Percentiles rank a stretch among this genome's conserved stretches.
phyloP scores from a whole-genome alignment of 2,113 vertebrate genomes.

The Sturnira hondurensis region DNA sequence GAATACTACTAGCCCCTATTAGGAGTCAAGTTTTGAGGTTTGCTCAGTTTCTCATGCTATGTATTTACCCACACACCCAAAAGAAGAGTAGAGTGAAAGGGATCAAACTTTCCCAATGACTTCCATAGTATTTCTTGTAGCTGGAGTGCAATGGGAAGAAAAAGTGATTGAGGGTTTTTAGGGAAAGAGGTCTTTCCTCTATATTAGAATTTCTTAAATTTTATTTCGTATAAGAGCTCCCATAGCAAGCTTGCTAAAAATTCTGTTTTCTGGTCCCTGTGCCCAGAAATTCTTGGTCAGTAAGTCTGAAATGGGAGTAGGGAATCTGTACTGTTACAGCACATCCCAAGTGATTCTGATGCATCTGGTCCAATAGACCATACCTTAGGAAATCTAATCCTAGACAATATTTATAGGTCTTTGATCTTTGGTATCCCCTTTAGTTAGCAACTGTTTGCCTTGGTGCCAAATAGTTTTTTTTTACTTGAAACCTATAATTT shows the following conservation, averaged over 20 bases:
- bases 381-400: background rate
- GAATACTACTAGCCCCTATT: background rate
- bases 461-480: background rate
- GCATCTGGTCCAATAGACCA: background rate
- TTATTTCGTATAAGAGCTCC: background rate
- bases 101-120: background rate
- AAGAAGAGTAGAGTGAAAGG: background rate
- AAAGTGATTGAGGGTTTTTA: background rate
- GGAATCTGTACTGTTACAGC: background rate
- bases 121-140: background rate
- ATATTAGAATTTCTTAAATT: background rate
- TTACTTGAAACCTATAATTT: background rate
- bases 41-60: background rate
- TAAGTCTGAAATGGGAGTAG: background rate
- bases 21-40: background rate
- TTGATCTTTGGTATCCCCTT: slow-evolving; percentile 2
- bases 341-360: background rate
- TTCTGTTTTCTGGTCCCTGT: background rate
- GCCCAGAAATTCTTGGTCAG: background rate
- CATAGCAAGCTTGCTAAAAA: background rate
- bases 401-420: background rate
- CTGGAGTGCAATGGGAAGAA: background rate
- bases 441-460: slow-evolving; percentile 15
- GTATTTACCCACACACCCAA: background rate
- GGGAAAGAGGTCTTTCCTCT: background rate